Evolutionary conservation across 2,888 invertebrate genomes (phyloP).

Genomic region (Caenorhabditis doughertyi): DNA sequence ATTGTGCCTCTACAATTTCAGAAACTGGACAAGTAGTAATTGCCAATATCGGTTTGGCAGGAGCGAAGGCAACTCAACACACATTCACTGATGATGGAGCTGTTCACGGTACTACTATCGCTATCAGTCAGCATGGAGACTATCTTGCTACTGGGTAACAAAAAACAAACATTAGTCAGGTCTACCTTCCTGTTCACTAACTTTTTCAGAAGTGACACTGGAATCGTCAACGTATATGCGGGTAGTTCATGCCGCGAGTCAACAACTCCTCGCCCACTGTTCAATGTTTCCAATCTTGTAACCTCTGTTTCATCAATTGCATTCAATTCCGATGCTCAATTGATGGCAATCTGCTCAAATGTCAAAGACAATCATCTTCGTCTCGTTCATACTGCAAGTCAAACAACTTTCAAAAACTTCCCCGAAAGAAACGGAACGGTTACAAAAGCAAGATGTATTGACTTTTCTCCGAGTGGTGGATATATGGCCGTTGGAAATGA

Average conservation of each 20-base stretch:
- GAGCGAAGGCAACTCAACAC: conserved; percentile 36
- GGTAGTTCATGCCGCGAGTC: conserved; percentile 37
- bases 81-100: conserved; percentile 69
- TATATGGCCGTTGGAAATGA: conserved; percentile 67
- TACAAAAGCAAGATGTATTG: conserved; percentile 53
- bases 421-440: conserved; percentile 65
- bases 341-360: conserved; percentile 61
- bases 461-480: conserved; percentile 69
- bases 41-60: conserved; percentile 14
- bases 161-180: background rate
- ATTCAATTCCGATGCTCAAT: conserved; percentile 67
- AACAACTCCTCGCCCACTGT: conserved; percentile 56
- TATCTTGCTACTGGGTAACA: conserved; percentile 66
- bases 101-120: conserved; percentile 66
- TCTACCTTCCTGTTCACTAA: no score
- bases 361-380: conserved; percentile 68
- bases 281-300: conserved; percentile 57
- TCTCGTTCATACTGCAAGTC: conserved; percentile 64
- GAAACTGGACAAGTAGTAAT: conserved; percentile 66
- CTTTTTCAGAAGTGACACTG: conserved; percentile 65
- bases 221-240: conserved; percentile 70
- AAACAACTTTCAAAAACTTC: conserved; percentile 70
- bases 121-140: conserved; percentile 66
- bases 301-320: conserved; percentile 61
- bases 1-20: conserved; percentile 9